These are phyloP conservation scores for Metellina segmentata DNA, from an alignment of 2,888 invertebrate species.

Conservation along the genomic window DNA sequence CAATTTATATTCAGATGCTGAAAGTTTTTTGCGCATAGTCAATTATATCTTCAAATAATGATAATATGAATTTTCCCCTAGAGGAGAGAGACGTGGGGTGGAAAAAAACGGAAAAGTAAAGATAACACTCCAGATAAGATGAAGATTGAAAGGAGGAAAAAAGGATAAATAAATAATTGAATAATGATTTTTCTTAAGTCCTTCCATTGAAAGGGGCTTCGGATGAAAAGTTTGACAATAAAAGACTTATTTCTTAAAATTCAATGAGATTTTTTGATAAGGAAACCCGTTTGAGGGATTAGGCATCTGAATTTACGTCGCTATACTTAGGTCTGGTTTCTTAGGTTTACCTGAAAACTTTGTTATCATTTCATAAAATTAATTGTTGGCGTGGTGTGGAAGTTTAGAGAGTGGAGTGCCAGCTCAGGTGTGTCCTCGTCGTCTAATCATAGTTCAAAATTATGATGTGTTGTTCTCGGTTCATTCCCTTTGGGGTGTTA, in stretches of 20 bases:
- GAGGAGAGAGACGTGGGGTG: not conserved
- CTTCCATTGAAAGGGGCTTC: slow-evolving; percentile 16
- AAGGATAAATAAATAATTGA: slow-evolving; percentile 74
- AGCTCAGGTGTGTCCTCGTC: no score
- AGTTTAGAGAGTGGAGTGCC: no score
- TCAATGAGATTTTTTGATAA: slow-evolving; percentile 63
- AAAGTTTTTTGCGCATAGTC: slow-evolving; percentile 30
- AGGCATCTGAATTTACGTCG: not conserved
- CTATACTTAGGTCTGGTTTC: not conserved
- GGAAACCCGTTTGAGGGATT: slow-evolving; percentile 54
- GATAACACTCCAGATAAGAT: slow-evolving; percentile 64
- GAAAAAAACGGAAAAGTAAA: slow-evolving; percentile 10
- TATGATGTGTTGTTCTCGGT: no score
- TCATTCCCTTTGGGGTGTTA: no score
- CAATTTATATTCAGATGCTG: slow-evolving; percentile 58
- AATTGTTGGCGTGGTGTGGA: no score
- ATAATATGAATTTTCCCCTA: slow-evolving; percentile 59
- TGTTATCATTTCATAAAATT: no score
- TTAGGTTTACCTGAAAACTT: not conserved
- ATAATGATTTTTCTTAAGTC: slow-evolving; percentile 57
- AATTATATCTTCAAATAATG: slow-evolving; percentile 71
- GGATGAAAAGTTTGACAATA: slow-evolving; percentile 70
- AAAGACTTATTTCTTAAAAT: slow-evolving; percentile 76
- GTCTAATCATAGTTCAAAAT: no score
- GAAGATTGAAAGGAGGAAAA: slow-evolving; percentile 57